These are phyloP conservation scores for Leucozona laternaria DNA, from an alignment of 2,888 invertebrate genomes.

Conservation along the genomic window DNA sequence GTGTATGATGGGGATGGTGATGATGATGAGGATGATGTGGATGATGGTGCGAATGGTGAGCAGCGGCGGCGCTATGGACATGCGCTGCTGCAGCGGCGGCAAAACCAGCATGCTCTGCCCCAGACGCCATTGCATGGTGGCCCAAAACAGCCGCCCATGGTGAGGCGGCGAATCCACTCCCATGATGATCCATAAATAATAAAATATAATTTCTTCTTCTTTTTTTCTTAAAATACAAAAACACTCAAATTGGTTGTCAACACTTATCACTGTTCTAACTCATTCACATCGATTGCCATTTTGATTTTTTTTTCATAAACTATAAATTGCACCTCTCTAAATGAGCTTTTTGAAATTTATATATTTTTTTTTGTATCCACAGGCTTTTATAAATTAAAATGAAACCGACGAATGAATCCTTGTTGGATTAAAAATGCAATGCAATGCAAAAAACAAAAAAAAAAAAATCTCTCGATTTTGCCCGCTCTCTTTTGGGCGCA, in stretches of 20 bases:
- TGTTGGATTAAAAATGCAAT: slow-evolving; percentile 36
- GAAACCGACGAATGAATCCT: slow-evolving; percentile 55
- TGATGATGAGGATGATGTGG: slow-evolving; percentile 84
- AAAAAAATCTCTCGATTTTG: slow-evolving; percentile 61
- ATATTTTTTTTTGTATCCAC: slow-evolving; percentile 20
- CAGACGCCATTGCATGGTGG: slow-evolving; percentile 84
- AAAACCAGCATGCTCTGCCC: slow-evolving; percentile 83
- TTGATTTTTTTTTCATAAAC: slow-evolving; percentile 38
- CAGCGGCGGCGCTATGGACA: slow-evolving; percentile 84
- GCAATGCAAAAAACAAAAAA: too few relatives aligned
- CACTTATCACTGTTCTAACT: slow-evolving; percentile 59
- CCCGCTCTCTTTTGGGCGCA: slow-evolving; percentile 75
- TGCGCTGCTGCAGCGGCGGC: slow-evolving; percentile 84
- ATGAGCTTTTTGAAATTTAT: background rate
- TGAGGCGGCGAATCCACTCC: slow-evolving; percentile 89
- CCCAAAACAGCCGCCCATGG: slow-evolving; percentile 92
- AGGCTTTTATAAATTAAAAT: slow-evolving; percentile 12
- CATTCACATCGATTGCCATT: slow-evolving; percentile 65
- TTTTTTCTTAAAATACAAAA: slow-evolving; percentile 22
- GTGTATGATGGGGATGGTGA: slow-evolving; percentile 82
- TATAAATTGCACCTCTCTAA: slow-evolving; percentile 27
- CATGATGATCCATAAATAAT: slow-evolving; percentile 90
- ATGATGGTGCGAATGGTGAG: slow-evolving; percentile 82
- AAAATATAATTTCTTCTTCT: slow-evolving; percentile 13
- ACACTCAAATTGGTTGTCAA: slow-evolving; percentile 13